Conservation (phyloP, 2,888 invertebrate species). For the Caprella mutica region DNA sequence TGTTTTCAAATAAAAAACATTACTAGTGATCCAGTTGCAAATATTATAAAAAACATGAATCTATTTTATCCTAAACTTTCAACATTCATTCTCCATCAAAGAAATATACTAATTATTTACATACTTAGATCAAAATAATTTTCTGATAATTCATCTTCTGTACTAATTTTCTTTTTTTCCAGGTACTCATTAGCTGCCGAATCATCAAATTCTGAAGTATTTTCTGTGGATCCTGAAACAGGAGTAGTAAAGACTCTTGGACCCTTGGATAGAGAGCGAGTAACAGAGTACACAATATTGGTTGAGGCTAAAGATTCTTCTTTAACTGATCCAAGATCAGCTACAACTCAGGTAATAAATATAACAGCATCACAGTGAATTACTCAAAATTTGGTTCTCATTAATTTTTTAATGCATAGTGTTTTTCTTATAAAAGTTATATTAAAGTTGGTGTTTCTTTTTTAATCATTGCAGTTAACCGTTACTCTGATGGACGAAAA, state of each 20-base stretch:
- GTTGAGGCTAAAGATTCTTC: slow-evolving; percentile 81
- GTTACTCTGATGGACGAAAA: slow-evolving; percentile 41
- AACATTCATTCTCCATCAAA: too few species aligned
- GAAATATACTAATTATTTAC: too few species aligned
- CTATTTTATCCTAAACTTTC: too few species aligned
- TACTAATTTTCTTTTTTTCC: not conserved
- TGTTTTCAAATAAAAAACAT: too few species aligned
- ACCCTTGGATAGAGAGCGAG: slow-evolving; percentile 73
- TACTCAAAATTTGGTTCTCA: not conserved
- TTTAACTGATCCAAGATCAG: slow-evolving; percentile 67
- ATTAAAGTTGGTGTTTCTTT: not conserved
- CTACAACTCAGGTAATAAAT: slow-evolving; percentile 44
- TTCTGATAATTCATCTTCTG: not conserved
- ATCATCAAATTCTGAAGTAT: slow-evolving; percentile 57
- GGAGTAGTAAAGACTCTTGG: slow-evolving; percentile 78
- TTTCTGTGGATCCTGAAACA: slow-evolving; percentile 70
- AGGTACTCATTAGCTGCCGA: slow-evolving; percentile 40
- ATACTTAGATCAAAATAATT: too few species aligned
- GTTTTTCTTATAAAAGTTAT: not conserved
- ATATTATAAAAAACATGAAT: too few species aligned
- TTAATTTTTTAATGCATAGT: not conserved
- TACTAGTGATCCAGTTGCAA: too few species aligned
- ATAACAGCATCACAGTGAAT: not conserved
- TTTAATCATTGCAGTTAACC: slow-evolving; percentile 48
- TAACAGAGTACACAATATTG: slow-evolving; percentile 63